Percentiles rank a stretch among this genome's conserved stretches.
These are phyloP conservation scores for Phragmatobia fuliginosa DNA, from an alignment of 2,888 invertebrate genomes.

Conservation along the genomic window DNA sequence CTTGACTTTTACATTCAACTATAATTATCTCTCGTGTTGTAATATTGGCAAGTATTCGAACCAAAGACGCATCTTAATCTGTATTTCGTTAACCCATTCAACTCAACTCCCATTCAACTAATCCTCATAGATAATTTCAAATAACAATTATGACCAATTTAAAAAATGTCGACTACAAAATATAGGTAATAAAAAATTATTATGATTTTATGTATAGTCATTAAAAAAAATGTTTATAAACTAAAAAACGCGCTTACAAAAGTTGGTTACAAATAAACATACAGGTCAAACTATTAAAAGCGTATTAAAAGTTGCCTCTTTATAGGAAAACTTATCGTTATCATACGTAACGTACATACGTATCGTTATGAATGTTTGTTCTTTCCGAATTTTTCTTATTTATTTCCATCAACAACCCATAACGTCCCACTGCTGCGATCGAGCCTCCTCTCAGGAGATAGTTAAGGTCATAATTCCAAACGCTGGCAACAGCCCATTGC, in stretches of 20 bases:
- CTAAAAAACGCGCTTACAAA: no score
- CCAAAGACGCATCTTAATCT: constrained; percentile 29
- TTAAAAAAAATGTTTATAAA: not conserved
- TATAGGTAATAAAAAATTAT: not conserved
- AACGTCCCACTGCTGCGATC: no score
- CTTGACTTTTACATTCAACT: constrained; percentile 64
- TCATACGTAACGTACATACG: no score
- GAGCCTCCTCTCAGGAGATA: no score
- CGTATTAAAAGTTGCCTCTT: not conserved
- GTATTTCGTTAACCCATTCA: constrained; percentile 22
- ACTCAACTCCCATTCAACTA: constrained; percentile 9
- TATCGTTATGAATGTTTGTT: no score
- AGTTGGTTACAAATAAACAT: not conserved
- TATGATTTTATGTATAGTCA: not conserved
- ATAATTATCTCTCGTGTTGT: constrained; percentile 46
- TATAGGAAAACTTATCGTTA: no score
- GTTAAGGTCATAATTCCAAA: no score
- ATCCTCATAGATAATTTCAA: not conserved
- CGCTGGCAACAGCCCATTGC: no score
- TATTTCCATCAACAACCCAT: no score
- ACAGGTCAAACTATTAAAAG: no score
- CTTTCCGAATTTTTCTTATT: no score
- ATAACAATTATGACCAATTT: not conserved
- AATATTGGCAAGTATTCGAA: constrained; percentile 40
- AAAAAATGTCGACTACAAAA: not conserved